Base-by-base conservation (phyloP, 30 jellyfish, hydroid and myxozoan genomes). In the Aurelia sp. region DNA sequence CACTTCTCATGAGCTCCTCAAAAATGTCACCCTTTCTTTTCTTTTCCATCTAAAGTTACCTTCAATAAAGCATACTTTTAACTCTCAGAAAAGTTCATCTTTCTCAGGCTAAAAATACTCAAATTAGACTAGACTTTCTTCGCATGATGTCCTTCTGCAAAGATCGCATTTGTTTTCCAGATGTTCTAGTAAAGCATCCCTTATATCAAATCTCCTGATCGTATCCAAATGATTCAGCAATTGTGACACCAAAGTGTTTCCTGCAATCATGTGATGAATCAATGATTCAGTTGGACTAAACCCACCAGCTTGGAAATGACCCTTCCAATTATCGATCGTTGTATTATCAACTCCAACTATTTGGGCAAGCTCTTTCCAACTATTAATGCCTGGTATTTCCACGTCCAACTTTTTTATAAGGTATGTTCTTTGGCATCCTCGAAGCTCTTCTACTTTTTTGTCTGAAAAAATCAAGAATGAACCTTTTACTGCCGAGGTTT, bases 281-380 rank as follows among this genome's bases (percentile, higher is more conserved):
- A 59, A 59, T 1, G 33, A 21, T 12, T 59, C 69, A n/a, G 69
- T 59, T 59, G 69, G 69, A 59, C 69, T 59, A 44, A 44, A 44
- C 15, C 55, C 55, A 5, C 55, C 55, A n/a, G 24, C 69, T 18
- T 18, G 13, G 24, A 3, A 18, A n/a, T 59, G 4, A 1, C 33
- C 24, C 16, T 59, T 59, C 69, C 69, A 59, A 59, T 59, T n/a
- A 21, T 59, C 69, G 33, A 59, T 59, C 3, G 33, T 21, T 7
- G 13, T 59, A 11, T 59, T 12, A 2, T 59, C 33, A 59, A 59
- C 69, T 59, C 33, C 33, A 15, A 59, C 24, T 10, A n/a, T 7
- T 21, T 59, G 69, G 11, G 69, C 69, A 59, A 59, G 69, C 33
- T 59, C 69, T 59, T 59, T 59, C 69, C 69, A 59, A 59, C 69